phyloP scores from a whole-genome alignment of 2,797 vertebrate species.

The Trachurus trachurus region DNA sequence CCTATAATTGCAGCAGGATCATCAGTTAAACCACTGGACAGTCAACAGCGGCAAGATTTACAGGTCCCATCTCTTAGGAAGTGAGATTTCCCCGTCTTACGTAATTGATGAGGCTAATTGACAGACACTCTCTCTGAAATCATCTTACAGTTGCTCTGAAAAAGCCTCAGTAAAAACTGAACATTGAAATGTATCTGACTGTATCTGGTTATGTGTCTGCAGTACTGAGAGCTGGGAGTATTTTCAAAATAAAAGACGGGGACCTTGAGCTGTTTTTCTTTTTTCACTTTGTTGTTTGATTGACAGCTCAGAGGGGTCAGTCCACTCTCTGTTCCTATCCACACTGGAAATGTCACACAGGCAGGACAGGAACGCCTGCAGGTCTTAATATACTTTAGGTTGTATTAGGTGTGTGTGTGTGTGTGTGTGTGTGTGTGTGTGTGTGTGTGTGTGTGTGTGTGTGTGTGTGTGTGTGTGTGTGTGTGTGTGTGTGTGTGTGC shows the following conservation, averaged over 20 bases:
- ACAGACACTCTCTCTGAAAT: too few species aligned
- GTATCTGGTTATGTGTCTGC: too few species aligned
- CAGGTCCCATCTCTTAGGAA: neutral
- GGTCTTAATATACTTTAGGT: conserved; percentile 28
- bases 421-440: conserved; percentile 7
- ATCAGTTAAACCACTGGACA: neutral
- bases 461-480: conserved; percentile 8
- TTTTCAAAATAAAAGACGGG: conserved; percentile 15
- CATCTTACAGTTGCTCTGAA: too few species aligned
- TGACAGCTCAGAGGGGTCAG: conserved; percentile 38
- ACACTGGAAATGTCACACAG: conserved; percentile 51
- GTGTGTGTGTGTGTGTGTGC: conserved; percentile 8
- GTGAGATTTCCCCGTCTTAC: too few species aligned
- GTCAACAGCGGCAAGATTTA: neutral
- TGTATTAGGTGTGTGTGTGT: neutral
- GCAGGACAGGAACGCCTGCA: conserved; percentile 20
- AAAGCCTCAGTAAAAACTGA: too few species aligned
- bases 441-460: conserved; percentile 8
- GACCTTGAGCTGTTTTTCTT: conserved; percentile 32
- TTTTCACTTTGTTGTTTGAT: conserved; percentile 31
- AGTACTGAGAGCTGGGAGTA: neutral
- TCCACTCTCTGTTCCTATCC: conserved; percentile 35
- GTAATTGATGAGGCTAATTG: too few species aligned
- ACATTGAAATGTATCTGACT: too few species aligned
- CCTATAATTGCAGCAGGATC: too few species aligned